Conservation (phyloP, 2,888 invertebrate genomes). For the Microctonus hyperodae region DNA sequence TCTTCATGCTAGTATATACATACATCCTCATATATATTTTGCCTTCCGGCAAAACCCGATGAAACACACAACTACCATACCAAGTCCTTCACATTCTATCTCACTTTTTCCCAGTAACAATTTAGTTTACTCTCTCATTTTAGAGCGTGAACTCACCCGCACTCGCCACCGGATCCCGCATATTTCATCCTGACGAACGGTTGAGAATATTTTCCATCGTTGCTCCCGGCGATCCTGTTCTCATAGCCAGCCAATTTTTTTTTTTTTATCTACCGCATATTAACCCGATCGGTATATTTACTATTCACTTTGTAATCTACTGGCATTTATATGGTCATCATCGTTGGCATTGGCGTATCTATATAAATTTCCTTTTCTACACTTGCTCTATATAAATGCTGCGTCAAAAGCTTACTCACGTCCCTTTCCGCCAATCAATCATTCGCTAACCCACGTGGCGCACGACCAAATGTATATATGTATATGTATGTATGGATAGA, state of each 20-base stretch:
- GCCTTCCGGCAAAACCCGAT: slow-evolving; percentile 33
- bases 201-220: slow-evolving; percentile 60
- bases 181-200: slow-evolving; percentile 59
- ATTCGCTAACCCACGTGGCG: slow-evolving; percentile 19
- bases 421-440: slow-evolving; percentile 25
- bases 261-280: slow-evolving; percentile 34
- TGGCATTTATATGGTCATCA: slow-evolving; percentile 25
- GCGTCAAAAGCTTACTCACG: slow-evolving; percentile 10
- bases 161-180: slow-evolving; percentile 26
- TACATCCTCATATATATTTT: too few relatives aligned
- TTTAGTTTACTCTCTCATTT: slow-evolving; percentile 22
- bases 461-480: slow-evolving; percentile 5
- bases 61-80: slow-evolving; percentile 24
- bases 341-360: background rate
- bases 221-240: slow-evolving; percentile 37
- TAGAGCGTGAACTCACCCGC: background rate
- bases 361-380: too few relatives aligned
- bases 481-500: too few relatives aligned
- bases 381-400: background rate
- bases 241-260: slow-evolving; percentile 35
- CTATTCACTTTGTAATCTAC: slow-evolving; percentile 17
- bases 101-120: slow-evolving; percentile 28
- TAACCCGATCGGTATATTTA: slow-evolving; percentile 36
- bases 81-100: slow-evolving; percentile 33
- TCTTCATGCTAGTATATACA: slow-evolving; percentile 22